Evolutionary conservation across 2,888 invertebrate species (phyloP), one percentile per base, ranked within the genome.

Genomic region (Pseudococcus longispinus): DNA sequence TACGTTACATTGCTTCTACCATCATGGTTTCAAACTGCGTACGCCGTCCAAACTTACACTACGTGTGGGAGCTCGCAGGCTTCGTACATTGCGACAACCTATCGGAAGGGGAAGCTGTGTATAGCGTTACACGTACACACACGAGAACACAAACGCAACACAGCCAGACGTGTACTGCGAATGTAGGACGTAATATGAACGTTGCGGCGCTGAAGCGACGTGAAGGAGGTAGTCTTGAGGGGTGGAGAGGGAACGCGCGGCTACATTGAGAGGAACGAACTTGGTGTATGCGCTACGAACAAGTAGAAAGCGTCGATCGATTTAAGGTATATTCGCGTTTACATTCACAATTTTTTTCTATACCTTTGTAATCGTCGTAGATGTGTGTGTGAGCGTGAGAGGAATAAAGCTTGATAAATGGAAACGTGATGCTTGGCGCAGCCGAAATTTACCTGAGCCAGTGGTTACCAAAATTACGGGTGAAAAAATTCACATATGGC

Each of bases 1-100:
- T 80, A 80, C 77, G 42, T 80, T 80, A 80, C 77, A 80, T 70
- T 80, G 77, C 83, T 83, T 55, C 83, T 83, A 83, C 83, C 83
- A 80, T 80, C n/a, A 42, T 42, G 20, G 42, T 42, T 80, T 80
- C 37, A 5, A 83, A 83, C 83, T 83, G 83, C 83, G 83, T 83
- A 83, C 83, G 83, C 83, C 55, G 83, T 60, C 32, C 37, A 9
- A 37, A 37, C 37, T 9, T 8, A 37, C 37, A 9, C 37, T 37
- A 37, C 37, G 83, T 60, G 83, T 80, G 77, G 77, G 77, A 83
- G 51, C 55, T 46, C 51, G 29, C 37, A 37, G 9, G 9, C 82
- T n/a, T 44, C 74, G 74, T 11, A 74, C 18, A 18, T 26, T 74
- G 18, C 29, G 37, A 18, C 70, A 70, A 70, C 37, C 6, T 29